phyloP scores from a whole-genome alignment of 2,113 vertebrate species.

The Caranx ignobilis region DNA sequence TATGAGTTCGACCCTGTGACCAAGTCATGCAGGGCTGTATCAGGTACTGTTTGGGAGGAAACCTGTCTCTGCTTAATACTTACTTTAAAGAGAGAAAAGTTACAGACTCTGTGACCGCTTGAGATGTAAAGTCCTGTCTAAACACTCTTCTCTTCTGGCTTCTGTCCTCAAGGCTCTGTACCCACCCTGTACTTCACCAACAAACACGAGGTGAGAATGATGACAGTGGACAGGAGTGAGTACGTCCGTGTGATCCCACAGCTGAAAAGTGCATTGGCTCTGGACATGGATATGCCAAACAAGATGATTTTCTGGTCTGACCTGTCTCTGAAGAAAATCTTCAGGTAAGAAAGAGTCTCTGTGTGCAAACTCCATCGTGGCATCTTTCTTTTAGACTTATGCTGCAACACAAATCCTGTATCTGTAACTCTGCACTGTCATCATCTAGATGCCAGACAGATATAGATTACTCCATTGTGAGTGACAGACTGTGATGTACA shows the following conservation, averaged over 20 bases:
- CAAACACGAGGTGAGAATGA: conserved; percentile 88
- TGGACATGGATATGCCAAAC: conserved; percentile 87
- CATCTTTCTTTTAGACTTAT: background rate
- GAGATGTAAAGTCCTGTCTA: background rate
- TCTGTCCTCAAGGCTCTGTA: conserved; percentile 73
- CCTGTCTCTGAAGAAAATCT: conserved; percentile 88
- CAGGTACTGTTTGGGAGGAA: conserved; percentile 75
- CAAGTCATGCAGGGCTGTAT: conserved; percentile 85
- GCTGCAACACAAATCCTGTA: background rate
- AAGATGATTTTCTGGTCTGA: conserved; percentile 91
- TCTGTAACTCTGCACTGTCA: background rate
- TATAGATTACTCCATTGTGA: background rate
- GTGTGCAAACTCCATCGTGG: background rate
- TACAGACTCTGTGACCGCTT: background rate
- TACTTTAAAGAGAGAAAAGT: background rate
- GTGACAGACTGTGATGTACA: background rate
- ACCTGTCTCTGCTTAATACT: background rate
- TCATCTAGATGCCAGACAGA: background rate
- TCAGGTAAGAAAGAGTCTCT: conserved; percentile 82
- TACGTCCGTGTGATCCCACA: conserved; percentile 85
- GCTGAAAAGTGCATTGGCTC: conserved; percentile 87
- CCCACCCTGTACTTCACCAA: conserved; percentile 90
- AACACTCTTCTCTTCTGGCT: background rate
- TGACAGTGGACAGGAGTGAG: conserved; percentile 85
- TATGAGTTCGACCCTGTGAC: conserved; percentile 85